phyloP scores from a whole-genome alignment of 2,113 vertebrate genomes.

The Menidia beryllina region DNA sequence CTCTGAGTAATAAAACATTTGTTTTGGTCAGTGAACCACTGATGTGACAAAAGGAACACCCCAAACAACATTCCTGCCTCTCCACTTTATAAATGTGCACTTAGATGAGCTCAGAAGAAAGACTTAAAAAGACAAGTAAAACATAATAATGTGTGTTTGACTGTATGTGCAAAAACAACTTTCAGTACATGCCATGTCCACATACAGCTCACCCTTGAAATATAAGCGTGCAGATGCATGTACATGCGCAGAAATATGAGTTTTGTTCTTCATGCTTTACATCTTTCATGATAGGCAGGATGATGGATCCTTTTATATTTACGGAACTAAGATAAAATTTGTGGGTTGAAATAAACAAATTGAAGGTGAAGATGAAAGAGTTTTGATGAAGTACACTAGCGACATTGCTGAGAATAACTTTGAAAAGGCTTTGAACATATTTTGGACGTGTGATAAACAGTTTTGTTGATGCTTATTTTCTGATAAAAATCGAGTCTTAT shows the following conservation, averaged over 20 bases:
- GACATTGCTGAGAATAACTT: no score
- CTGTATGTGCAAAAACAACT: not conserved
- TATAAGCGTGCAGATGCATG: not conserved
- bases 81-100: not conserved
- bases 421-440: no score
- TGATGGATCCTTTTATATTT: no score
- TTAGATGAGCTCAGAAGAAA: not conserved
- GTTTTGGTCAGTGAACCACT: not conserved
- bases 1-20: not conserved
- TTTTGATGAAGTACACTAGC: no score
- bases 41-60: conserved; percentile 21
- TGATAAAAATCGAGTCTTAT: no score
- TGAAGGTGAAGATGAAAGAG: no score
- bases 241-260: not conserved
- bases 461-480: no score
- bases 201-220: not conserved
- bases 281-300: no score
- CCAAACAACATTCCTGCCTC: not conserved
- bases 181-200: not conserved
- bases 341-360: no score
- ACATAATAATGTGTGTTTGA: not conserved
- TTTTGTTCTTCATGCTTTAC: no score
- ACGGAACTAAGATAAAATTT: no score
- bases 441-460: no score
- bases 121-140: not conserved